A percentile compares a stretch with the other conserved stretches of the same genome.
These are phyloP conservation scores for Nyctalus aviator DNA, from an alignment of 2,797 vertebrate species.

Conservation along the genomic window DNA sequence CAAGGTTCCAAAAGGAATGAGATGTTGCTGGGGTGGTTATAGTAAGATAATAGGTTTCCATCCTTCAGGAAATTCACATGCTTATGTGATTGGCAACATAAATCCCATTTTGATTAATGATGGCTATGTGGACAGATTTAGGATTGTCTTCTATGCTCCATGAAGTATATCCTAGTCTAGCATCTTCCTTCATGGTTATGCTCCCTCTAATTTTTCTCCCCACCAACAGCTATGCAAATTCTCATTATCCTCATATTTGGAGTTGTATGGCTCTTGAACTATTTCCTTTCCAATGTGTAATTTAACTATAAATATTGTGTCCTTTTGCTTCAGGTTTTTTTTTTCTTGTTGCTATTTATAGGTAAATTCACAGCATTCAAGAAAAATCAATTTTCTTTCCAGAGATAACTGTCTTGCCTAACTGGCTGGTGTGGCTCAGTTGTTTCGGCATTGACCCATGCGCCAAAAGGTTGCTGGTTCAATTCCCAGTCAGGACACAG, in stretches of 20 bases:
- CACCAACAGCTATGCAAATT: neutral
- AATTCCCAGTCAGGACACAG: too few relatives aligned
- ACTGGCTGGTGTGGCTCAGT: too few relatives aligned
- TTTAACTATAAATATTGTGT: neutral
- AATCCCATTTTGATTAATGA: neutral
- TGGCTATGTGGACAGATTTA: neutral
- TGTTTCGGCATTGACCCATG: too few relatives aligned
- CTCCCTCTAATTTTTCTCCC: neutral
- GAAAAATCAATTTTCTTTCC: neutral
- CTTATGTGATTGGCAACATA: neutral
- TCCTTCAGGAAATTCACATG: neutral
- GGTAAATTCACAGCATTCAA: neutral
- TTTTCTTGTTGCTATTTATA: neutral
- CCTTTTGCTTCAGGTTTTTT: neutral
- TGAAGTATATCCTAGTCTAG: neutral
- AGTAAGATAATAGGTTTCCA: too few relatives aligned
- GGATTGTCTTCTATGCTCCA: neutral
- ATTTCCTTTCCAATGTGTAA: neutral
- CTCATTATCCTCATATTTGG: neutral
- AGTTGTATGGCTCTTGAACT: neutral
- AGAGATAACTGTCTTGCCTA: neutral
- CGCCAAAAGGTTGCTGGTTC: too few relatives aligned
- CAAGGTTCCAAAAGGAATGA: neutral
- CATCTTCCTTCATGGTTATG: neutral
- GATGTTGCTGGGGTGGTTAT: neutral